phyloP scores from a whole-genome alignment of 1,140 invertebrate genomes.

The Drosophila jambulina region DNA sequence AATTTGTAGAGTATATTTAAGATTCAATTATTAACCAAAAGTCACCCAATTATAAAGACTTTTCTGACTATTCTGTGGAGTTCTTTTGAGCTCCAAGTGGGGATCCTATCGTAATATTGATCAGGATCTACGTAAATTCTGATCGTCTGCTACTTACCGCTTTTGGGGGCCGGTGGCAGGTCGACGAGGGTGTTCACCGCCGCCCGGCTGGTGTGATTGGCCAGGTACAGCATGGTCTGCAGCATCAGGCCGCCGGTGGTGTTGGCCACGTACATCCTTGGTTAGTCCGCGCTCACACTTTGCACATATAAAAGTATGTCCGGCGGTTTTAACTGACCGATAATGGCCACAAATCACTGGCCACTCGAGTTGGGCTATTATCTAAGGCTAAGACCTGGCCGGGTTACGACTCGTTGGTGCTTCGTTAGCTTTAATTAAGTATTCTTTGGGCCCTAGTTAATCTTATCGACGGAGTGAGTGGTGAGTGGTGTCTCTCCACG shows the following conservation, averaged over 20 bases:
- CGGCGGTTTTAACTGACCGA: neutral
- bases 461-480: conserved; percentile 54
- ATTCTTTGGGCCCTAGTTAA: conserved; percentile 40
- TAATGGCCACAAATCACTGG: conserved; percentile 25
- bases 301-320: neutral
- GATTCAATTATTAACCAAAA: neutral
- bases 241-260: conserved; percentile 81
- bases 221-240: conserved; percentile 83
- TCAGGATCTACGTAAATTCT: neutral
- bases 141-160: neutral
- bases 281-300: neutral
- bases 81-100: neutral
- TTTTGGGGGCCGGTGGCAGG: conserved; percentile 73
- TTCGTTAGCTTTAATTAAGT: conserved; percentile 57
- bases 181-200: conserved; percentile 79
- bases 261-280: conserved; percentile 78
- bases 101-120: neutral
- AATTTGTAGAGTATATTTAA: neutral
- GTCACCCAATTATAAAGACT: too few species aligned
- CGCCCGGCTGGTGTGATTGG: conserved; percentile 81
- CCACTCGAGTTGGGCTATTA: conserved; percentile 27
- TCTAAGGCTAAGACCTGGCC: conserved; percentile 33
- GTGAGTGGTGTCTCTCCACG: conserved; percentile 8
- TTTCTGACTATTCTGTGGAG: neutral
- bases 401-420: conserved; percentile 24